Base-by-base conservation (phyloP, 2,888 invertebrate species). In the Aphidoletes aphidimyza region DNA sequence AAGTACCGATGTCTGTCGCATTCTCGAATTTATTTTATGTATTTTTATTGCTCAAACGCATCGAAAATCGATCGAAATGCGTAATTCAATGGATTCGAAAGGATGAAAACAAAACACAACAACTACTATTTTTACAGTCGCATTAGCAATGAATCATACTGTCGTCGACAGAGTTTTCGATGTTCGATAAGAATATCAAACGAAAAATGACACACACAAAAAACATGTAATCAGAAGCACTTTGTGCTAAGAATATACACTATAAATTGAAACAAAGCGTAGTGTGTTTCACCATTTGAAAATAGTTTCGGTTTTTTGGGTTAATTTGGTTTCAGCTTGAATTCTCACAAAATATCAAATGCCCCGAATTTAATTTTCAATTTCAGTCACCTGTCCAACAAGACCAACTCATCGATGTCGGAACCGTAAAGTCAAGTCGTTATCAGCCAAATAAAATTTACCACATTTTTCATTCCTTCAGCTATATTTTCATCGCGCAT, bases 101-200 rank as follows among this genome's bases (percentile, higher is more conserved):
- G 2, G 69, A 34, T 34, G 69, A 34, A 34, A 6, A 37, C 37
- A 0, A 37, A n/a, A 37, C 19, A 37, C 81, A 37, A 36, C 81
- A 22, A 11, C 37, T 81, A 81, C 81, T 37, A 37, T 81, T 81
- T n/a, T 81, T 81, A 81, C 37, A 22, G 81, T 6, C 22, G 37
- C 81, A 37, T 9, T 81, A 81, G 22, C 81, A 37, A 81, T 81
- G 81, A 81, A 81, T 81, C 81, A 81, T 81, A 36, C 81, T 81
- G 81, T 81, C 81, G 37, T 81, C 81, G 81, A 37, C 37, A 17
- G n/a, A 37, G 78, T 36, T 14, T 78, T 78, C 1, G 81, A 37
- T 81, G 6, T 0, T n/a, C 22, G 81, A 81, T 81, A 81, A 81
- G 37, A n/a, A 37, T 37, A 81, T 37, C 22, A 2, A 81, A 37